A percentile compares a stretch with the other conserved stretches of the same genome.
These are phyloP conservation scores for Sarcophaga peregrina DNA, from an alignment of 1,140 invertebrate genomes.

Conservation along the genomic window DNA sequence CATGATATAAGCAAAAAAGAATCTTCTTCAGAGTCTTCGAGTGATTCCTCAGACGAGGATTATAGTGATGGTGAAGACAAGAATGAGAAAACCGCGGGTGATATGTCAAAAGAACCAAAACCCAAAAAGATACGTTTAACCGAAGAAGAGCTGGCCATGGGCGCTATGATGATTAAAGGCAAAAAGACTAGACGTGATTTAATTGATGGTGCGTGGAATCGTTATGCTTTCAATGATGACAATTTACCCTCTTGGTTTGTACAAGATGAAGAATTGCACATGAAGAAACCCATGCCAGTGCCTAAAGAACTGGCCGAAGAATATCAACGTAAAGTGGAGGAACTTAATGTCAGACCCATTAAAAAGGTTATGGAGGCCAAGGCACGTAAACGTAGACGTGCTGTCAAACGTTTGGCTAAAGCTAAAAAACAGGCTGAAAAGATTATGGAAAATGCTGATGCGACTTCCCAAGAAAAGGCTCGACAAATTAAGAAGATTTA, in stretches of 20 bases:
- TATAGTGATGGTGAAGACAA: constrained; percentile 43
- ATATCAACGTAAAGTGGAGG: constrained; percentile 81
- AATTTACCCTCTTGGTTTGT: constrained; percentile 96
- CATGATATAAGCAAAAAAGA: constrained; percentile 53
- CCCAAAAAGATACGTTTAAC: constrained; percentile 81
- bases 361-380: constrained; percentile 99
- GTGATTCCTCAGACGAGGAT: constrained; percentile 52
- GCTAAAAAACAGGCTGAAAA: constrained; percentile 96
- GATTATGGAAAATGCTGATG: constrained; percentile 89
- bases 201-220: constrained; percentile 89
- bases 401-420: constrained; percentile 86
- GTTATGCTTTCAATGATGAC: constrained; percentile 88
- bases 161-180: constrained; percentile 84
- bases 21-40: constrained; percentile 65
- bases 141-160: constrained; percentile 88
- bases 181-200: constrained; percentile 88
- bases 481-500: constrained; percentile 93
- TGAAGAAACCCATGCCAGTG: constrained; percentile 81
- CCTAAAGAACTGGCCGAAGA: constrained; percentile 81
- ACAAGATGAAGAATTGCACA: constrained; percentile 93
- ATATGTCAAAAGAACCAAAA: constrained; percentile 60
- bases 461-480: constrained; percentile 91
- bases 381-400: constrained; percentile 93
- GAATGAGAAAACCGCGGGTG: constrained; percentile 45
- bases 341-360: constrained; percentile 93